A percentile compares a stretch with the other conserved stretches of the same genome.
phyloP scores from a whole-genome alignment of 2,797 vertebrate genomes.

The Graptemys geographica region DNA sequence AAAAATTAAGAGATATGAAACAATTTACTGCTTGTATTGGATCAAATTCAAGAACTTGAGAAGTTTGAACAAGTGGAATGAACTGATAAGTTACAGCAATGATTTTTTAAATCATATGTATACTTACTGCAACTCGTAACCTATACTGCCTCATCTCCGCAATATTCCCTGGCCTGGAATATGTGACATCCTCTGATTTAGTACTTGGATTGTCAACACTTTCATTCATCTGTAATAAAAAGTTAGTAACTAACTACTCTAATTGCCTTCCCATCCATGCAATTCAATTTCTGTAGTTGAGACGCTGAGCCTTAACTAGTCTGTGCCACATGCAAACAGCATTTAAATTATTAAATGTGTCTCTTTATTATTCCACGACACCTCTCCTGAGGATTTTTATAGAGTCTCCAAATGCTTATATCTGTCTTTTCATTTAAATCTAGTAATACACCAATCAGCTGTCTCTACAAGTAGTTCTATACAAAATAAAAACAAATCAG shows the following conservation, averaged over 20 bases:
- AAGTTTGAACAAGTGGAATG: background rate
- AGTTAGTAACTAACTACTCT: background rate
- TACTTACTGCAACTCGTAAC: background rate
- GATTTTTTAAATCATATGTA: background rate
- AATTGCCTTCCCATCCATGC: background rate
- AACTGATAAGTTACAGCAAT: background rate
- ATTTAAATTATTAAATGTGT: conserved; percentile 5
- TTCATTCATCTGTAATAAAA: background rate
- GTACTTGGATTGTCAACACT: background rate
- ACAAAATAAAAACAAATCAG: conserved; percentile 1
- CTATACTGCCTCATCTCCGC: background rate
- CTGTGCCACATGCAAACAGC: background rate
- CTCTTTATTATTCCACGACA: conserved; percentile 30
- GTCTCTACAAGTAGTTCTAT: background rate
- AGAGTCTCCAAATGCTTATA: conserved; percentile 20
- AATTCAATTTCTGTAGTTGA: background rate
- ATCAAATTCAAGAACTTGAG: background rate
- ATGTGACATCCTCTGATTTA: background rate
- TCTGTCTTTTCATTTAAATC: background rate
- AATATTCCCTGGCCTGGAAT: background rate
- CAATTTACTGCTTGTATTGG: background rate
- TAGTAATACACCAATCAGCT: background rate
- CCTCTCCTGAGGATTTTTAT: conserved; percentile 20
- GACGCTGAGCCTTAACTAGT: background rate
- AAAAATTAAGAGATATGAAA: background rate